Percentiles rank a stretch among this genome's conserved stretches.
Evolutionary conservation across 92 coral and sea anemone genomes (phyloP).

Genomic region (Palythoa caribaeorum): DNA sequence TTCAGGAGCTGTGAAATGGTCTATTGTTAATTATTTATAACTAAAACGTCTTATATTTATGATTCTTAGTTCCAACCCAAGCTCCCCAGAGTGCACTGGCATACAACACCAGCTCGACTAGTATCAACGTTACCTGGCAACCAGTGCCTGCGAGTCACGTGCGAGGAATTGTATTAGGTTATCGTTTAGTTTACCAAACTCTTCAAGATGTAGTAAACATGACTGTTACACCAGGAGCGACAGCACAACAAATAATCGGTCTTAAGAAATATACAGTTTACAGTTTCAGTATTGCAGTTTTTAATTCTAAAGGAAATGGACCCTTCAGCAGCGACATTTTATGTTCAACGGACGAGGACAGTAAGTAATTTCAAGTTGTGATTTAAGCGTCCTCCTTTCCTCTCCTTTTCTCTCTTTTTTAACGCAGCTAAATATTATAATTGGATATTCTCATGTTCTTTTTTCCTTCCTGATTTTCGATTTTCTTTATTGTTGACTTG

Average conservation of each 20-base stretch:
- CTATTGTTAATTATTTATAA: too few relatives aligned
- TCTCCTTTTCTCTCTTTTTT: not conserved
- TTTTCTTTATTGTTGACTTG: too few relatives aligned
- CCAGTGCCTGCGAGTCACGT: slow-evolving; percentile 8
- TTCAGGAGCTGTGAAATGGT: too few relatives aligned
- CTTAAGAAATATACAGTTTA: slow-evolving; percentile 29
- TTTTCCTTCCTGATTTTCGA: too few relatives aligned
- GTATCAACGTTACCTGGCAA: slow-evolving; percentile 41
- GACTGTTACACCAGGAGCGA: not conserved
- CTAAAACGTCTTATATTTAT: not conserved
- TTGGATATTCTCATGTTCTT: too few relatives aligned
- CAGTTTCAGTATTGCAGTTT: slow-evolving; percentile 17
- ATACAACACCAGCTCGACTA: slow-evolving; percentile 30
- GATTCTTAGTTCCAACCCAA: slow-evolving; percentile 29
- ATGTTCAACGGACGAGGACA: slow-evolving; percentile 39
- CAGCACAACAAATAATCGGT: not conserved
- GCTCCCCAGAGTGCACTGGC: slow-evolving; percentile 27
- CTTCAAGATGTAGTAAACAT: not conserved
- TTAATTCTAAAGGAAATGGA: slow-evolving; percentile 33
- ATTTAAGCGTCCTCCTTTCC: not conserved
- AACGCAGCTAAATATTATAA: too few relatives aligned
- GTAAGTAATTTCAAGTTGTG: not conserved
- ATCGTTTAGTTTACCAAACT: slow-evolving; percentile 1
- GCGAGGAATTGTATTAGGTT: slow-evolving; percentile 22
- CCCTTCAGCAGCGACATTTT: slow-evolving; percentile 1